These are phyloP conservation scores for Bos javanicus DNA, from an alignment of 2,113 vertebrate genomes.

Conservation along the genomic window DNA sequence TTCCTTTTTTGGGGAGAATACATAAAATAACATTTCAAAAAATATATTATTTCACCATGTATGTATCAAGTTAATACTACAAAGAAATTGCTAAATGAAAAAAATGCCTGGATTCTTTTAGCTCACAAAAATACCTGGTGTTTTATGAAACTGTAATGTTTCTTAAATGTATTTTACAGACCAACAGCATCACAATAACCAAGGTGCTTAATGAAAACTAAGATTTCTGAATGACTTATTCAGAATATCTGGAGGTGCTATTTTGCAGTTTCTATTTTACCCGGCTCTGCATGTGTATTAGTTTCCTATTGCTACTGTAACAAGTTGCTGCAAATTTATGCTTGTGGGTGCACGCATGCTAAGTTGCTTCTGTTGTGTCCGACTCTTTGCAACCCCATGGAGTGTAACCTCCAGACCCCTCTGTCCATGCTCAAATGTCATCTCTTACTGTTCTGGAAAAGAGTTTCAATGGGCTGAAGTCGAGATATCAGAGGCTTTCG, in stretches of 20 bases:
- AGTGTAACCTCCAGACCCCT: neutral
- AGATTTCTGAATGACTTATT: neutral
- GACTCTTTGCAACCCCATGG: neutral
- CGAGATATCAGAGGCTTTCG: no score
- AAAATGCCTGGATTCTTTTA: neutral
- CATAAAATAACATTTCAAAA: neutral
- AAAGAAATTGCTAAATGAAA: neutral
- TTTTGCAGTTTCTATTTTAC: neutral
- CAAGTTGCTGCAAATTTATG: neutral
- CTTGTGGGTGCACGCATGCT: rapidly evolving
- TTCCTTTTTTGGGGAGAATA: neutral
- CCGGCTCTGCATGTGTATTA: neutral
- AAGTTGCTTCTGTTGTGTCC: neutral
- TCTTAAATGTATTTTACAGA: neutral
- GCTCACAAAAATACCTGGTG: neutral
- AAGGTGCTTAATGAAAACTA: neutral
- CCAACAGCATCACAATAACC: neutral
- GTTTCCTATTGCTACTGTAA: neutral
- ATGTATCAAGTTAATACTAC: neutral
- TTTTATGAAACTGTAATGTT: neutral
- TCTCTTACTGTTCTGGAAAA: neutral
- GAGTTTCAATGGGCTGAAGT: neutral
- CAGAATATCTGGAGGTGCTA: neutral
- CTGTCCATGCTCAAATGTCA: neutral
- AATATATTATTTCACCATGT: neutral